These are phyloP conservation scores for Cyclina sinensis DNA, from an alignment of 1,140 invertebrate genomes.

Conservation along the genomic window DNA sequence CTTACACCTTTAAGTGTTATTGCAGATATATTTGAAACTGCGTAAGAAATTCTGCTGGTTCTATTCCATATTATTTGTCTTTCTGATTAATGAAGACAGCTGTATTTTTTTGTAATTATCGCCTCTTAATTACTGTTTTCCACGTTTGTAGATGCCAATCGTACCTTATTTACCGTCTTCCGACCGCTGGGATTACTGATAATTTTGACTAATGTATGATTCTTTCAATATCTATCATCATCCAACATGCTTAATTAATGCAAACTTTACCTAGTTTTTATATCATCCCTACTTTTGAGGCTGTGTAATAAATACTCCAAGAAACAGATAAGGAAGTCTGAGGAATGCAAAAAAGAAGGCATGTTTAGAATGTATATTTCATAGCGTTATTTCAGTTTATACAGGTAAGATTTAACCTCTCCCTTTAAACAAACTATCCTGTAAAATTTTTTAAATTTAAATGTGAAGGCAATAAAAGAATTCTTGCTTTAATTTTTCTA, in stretches of 20 bases:
- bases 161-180: slow-evolving; percentile 31
- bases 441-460: too few relatives aligned
- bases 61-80: slow-evolving; percentile 2
- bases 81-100: slow-evolving; percentile 59
- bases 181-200: slow-evolving; percentile 41
- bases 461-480: too few relatives aligned
- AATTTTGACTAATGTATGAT: slow-evolving; percentile 58
- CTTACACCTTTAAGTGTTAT: slow-evolving; percentile 45
- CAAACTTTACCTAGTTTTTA: slow-evolving; percentile 7
- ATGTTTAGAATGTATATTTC: background rate
- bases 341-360: background rate
- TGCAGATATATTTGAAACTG: slow-evolving; percentile 23
- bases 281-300: background rate
- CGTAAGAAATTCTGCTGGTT: background rate
- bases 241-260: slow-evolving; percentile 32
- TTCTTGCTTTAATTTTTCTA: too few relatives aligned
- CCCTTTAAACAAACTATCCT: too few relatives aligned
- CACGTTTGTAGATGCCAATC: slow-evolving; percentile 57
- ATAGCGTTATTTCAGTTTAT: too few relatives aligned
- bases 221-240: slow-evolving; percentile 45
- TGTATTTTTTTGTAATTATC: slow-evolving; percentile 68
- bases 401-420: too few relatives aligned
- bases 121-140: slow-evolving; percentile 67
- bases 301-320: background rate
- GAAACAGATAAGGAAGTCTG: background rate